Evolutionary conservation across 2,888 invertebrate species (phyloP), one percentile per base, ranked within the genome.

Genomic region (Tinea trinotella): DNA sequence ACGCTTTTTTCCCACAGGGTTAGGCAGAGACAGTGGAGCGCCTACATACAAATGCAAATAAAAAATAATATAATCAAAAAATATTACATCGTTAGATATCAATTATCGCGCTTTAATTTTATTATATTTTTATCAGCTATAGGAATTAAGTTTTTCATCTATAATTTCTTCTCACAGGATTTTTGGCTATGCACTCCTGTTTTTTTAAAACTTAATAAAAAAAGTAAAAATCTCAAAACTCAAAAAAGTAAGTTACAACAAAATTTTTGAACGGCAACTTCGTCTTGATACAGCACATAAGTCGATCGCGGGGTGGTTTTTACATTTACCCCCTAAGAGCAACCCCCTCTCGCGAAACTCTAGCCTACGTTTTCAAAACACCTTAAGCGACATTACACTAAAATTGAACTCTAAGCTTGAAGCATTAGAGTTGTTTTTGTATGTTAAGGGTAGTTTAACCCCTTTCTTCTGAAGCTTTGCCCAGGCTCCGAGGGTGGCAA

Each of bases 271-370:
- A 59, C 58, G 56, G 30, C 67, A 64, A 56, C 55, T 63, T 62
- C 74, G 81, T 83, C 83, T 84, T 84, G 80, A 82, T 81, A 83
- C 81, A 82, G 75, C 81, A 79, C 80, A 84, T 82, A 84, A 84
- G 84, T 84, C 83, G 84, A 84, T 84, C 81, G 81, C 78, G 79
- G 65, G 84, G 85, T 81, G 82, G 81, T 81, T 81, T 79, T 84
- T 83, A 77, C 84, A 82, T 78, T 83, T 77, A 62, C 80, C 76
- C 84, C 77, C 65, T 76, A 80, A 76, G 83, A 72, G 67, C 66
- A 80, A 75, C 63, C 64, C 79, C 61, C 54, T 48, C 54, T 54
- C 24, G 48, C 54, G 48, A 54, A 34, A 53, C 22, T 30, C 3
- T 30, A 52, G 53, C 20, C 7, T 3, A 3, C 13, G 7, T 46